Percentiles rank a stretch among this genome's conserved stretches.
These are phyloP conservation scores for Danio rerio DNA, from an alignment of 2,113 vertebrate species.

Conservation along the genomic window DNA sequence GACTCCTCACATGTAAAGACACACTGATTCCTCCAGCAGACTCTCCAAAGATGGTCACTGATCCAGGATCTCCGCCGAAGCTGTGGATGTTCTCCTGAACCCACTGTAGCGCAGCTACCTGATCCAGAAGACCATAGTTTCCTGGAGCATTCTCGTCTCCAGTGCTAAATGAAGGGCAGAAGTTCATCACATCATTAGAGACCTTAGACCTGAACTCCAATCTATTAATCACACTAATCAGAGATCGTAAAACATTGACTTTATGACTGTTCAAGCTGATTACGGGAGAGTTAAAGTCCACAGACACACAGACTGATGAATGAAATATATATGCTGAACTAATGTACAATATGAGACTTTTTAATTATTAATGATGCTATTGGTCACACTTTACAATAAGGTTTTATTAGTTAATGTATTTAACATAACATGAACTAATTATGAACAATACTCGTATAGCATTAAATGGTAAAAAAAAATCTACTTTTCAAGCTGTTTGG, in stretches of 20 bases:
- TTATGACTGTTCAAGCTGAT: not conserved
- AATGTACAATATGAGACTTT: too few relatives aligned
- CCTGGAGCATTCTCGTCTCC: slow-evolving; percentile 80
- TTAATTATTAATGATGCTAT: too few relatives aligned
- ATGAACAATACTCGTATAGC: too few relatives aligned
- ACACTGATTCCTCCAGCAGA: slow-evolving; percentile 87
- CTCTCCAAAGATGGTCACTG: slow-evolving; percentile 86
- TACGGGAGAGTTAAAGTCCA: not conserved
- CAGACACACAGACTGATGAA: not conserved
- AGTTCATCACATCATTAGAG: not conserved
- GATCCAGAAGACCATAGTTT: slow-evolving; percentile 88
- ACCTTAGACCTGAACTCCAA: not conserved
- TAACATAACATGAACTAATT: too few relatives aligned
- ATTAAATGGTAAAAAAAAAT: too few relatives aligned
- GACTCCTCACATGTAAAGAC: slow-evolving; percentile 78
- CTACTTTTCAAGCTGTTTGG: too few relatives aligned
- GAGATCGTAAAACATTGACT: not conserved
- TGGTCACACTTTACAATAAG: too few relatives aligned
- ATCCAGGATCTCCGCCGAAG: slow-evolving; percentile 86
- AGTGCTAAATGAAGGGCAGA: slow-evolving; percentile 73
- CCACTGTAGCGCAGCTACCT: slow-evolving; percentile 87
- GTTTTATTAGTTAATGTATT: too few relatives aligned
- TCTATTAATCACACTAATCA: not conserved
- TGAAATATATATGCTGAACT: not conserved
- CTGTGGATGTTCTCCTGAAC: slow-evolving; percentile 84